Conservation (phyloP, 2,113 vertebrate species). For the Malurus melanocephalus region DNA sequence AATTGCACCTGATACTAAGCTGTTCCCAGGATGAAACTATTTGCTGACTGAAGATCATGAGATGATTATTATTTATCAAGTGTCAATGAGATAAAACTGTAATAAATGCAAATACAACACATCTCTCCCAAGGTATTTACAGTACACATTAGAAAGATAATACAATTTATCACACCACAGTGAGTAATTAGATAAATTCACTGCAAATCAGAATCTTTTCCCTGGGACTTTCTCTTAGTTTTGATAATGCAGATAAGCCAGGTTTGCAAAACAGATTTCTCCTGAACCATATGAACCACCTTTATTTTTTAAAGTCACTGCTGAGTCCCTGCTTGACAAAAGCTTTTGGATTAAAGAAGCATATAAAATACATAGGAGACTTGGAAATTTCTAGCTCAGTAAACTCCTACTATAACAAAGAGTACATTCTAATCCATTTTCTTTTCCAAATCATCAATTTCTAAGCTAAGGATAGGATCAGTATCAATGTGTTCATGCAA, state of each 20-base stretch:
- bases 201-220: neutral
- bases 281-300: neutral
- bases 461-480: neutral
- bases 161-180: neutral
- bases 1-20: neutral
- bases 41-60: neutral
- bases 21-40: constrained; percentile 11
- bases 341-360: neutral
- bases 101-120: neutral
- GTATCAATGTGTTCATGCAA: neutral
- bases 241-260: accelerated
- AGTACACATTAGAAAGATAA: neutral
- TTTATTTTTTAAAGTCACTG: neutral
- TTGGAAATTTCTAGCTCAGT: neutral
- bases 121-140: neutral
- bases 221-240: neutral
- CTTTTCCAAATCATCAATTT: neutral
- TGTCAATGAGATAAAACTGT: constrained; percentile 7
- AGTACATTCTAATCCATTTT: neutral
- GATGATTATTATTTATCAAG: constrained; percentile 29
- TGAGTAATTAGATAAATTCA: neutral
- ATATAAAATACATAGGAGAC: neutral
- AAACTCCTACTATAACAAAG: neutral
- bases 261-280: neutral
- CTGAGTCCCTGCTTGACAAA: neutral